phyloP scores from a whole-genome alignment of 2,797 vertebrate species.

The Anableps anableps region DNA sequence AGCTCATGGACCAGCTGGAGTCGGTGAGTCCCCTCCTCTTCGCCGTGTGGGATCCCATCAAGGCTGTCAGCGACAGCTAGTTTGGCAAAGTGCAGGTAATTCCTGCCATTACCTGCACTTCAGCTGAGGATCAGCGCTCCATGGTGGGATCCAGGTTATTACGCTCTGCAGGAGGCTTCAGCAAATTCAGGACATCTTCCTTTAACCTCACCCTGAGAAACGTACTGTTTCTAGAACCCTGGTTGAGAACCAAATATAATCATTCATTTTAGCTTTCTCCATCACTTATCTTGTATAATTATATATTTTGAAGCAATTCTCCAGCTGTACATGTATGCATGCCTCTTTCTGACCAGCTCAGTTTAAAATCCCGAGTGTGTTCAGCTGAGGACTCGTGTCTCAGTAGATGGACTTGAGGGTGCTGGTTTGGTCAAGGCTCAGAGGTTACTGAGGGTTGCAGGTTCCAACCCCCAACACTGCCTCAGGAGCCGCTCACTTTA shows the following conservation, averaged over 20 bases:
- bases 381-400: neutral
- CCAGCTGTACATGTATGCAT: neutral
- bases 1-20: conserved; percentile 97
- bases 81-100: neutral
- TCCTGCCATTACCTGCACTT: neutral
- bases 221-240: no score
- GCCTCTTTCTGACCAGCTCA: neutral
- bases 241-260: neutral
- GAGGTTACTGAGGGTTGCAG: no score
- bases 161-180: neutral
- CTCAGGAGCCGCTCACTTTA: no score
- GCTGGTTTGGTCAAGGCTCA: no score
- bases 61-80: neutral
- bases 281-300: neutral
- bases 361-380: neutral
- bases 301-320: neutral
- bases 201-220: neutral
- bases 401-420: no score
- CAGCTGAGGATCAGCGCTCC: neutral
- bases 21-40: conserved; percentile 74
- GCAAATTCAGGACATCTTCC: neutral
- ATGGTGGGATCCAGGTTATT: neutral
- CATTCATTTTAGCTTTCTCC: neutral
- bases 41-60: neutral
- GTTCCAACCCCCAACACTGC: no score